A percentile compares a stretch with the other conserved stretches of the same genome.
Conservation (phyloP, 2,113 vertebrate species). For the Brevimyrus niger region DNA sequence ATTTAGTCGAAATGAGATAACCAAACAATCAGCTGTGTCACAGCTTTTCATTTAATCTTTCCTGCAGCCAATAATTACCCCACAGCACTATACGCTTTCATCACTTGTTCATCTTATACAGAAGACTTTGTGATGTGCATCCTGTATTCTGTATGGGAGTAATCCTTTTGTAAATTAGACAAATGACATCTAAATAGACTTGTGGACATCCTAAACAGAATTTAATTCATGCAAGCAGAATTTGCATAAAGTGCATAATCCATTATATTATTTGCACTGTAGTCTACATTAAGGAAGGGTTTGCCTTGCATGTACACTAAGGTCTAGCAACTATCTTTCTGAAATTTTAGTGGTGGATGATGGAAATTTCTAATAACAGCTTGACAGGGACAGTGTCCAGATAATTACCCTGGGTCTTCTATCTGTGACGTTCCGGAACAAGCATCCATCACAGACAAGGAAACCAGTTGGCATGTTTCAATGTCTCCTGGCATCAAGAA, state of each 20-base stretch:
- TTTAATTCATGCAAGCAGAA: conserved; percentile 11
- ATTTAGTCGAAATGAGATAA: conserved; percentile 89
- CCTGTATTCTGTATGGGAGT: conserved; percentile 65
- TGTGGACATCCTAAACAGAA: conserved; percentile 40
- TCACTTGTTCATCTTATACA: conserved; percentile 70
- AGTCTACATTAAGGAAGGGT: neutral
- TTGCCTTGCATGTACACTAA: neutral
- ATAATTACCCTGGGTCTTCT: neutral
- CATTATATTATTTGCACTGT: neutral
- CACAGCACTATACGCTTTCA: conserved; percentile 58
- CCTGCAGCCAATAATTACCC: conserved; percentile 81
- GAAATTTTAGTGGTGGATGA: neutral
- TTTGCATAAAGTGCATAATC: neutral
- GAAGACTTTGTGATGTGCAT: conserved; percentile 64
- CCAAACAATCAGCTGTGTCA: conserved; percentile 80
- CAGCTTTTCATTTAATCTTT: conserved; percentile 80
- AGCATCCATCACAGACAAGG: neutral
- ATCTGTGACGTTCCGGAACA: neutral
- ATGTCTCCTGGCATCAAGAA: neutral
- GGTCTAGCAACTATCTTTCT: neutral
- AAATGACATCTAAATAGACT: conserved; percentile 74
- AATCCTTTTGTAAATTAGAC: conserved; percentile 69
- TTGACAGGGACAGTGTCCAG: neutral
- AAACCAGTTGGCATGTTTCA: neutral
- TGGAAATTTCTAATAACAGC: neutral